Evolutionary conservation across 1,140 invertebrate species (phyloP).

Genomic region (Drosophila pandora): DNA sequence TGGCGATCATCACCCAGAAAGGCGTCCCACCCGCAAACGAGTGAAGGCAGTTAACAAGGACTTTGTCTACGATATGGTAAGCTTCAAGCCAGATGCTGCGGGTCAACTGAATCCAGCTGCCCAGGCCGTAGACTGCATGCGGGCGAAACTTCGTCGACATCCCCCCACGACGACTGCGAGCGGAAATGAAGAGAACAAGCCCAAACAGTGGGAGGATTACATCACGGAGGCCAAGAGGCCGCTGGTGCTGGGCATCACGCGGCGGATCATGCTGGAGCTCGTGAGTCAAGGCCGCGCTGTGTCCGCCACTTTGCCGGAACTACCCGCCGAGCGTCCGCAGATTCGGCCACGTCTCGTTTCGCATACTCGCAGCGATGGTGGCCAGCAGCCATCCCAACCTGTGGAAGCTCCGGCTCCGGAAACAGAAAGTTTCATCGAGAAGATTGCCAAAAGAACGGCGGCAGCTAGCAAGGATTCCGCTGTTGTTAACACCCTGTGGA

Average conservation of each 20-base stretch:
- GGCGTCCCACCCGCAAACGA: conserved; percentile 86
- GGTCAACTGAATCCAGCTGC: conserved; percentile 17
- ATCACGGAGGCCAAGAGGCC: conserved; percentile 62
- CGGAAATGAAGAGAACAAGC: conserved; percentile 46
- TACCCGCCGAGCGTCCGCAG: conserved; percentile 74
- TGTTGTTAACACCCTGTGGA: conserved; percentile 62
- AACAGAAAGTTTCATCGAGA: conserved; percentile 72
- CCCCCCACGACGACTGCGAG: neutral
- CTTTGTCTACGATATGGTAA: conserved; percentile 88
- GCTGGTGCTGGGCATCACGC: conserved; percentile 58
- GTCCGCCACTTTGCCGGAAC: conserved; percentile 67
- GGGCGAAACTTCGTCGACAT: conserved; percentile 61
- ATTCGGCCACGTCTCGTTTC: conserved; percentile 69
- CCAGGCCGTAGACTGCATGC: conserved; percentile 47
- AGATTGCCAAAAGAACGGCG: conserved; percentile 71
- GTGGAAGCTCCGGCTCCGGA: conserved; percentile 35
- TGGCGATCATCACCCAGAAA: conserved; percentile 48
- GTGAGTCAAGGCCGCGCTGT: conserved; percentile 68
- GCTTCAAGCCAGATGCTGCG: conserved; percentile 80
- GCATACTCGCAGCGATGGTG: conserved; percentile 58
- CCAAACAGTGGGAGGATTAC: conserved; percentile 53
- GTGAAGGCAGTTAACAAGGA: conserved; percentile 87
- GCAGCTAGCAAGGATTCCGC: conserved; percentile 62
- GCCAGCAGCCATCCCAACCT: conserved; percentile 14
- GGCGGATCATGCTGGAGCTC: conserved; percentile 60